Evolutionary conservation across 2,888 invertebrate genomes (phyloP).

Genomic region (Morinoia aosen): DNA sequence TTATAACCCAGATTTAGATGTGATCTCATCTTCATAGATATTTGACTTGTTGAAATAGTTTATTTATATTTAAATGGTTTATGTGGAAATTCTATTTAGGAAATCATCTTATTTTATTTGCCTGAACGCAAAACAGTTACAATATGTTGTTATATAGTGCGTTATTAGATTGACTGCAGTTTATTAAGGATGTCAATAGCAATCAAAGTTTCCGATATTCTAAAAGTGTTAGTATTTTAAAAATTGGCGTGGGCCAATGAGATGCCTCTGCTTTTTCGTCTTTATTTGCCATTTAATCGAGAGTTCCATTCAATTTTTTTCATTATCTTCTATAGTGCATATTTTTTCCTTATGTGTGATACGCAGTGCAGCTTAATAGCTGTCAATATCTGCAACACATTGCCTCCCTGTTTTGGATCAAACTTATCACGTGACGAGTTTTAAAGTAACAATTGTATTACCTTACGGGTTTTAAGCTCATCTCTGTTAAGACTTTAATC

Average conservation of each 20-base stretch:
- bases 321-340: not conserved
- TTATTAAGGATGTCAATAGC: not conserved
- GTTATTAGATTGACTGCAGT: not conserved
- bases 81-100: not conserved
- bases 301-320: not conserved
- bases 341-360: not conserved
- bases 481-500: not conserved
- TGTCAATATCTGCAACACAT: not conserved
- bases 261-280: not conserved
- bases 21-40: not conserved
- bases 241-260: not conserved
- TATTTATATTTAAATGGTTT: not conserved
- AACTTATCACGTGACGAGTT: not conserved
- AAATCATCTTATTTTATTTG: not conserved
- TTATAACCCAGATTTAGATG: not conserved
- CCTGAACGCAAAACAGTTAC: not conserved
- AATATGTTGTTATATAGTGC: not conserved
- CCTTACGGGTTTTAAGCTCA: not conserved
- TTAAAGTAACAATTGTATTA: not conserved
- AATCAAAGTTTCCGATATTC: not conserved
- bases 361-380: not conserved
- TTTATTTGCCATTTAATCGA: not conserved
- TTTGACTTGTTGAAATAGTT: not conserved
- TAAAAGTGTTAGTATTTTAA: not conserved
- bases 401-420: not conserved